These are phyloP conservation scores for Anser brachyrhynchus DNA, from an alignment of 2,113 vertebrate species.

Conservation along the genomic window DNA sequence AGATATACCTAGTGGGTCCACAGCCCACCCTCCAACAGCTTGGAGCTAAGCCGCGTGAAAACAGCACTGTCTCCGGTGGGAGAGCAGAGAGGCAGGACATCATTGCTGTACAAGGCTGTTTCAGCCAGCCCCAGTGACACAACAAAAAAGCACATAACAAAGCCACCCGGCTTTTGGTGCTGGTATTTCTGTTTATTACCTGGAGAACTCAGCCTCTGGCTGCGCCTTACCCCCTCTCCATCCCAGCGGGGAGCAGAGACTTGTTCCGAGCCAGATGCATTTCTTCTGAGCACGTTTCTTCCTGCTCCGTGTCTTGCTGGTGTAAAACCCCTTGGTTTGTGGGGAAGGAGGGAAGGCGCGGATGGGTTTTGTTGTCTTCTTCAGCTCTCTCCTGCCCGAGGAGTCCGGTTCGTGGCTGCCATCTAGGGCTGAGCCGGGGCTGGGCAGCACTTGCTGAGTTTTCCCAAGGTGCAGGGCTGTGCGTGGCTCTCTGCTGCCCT, in stretches of 20 bases:
- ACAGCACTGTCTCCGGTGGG: not conserved
- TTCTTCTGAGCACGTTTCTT: not conserved
- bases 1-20: fast-evolving
- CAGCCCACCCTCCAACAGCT: not conserved
- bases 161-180: not conserved
- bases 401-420: not conserved
- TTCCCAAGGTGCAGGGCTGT: not conserved
- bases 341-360: not conserved
- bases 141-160: not conserved
- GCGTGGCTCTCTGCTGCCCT: conserved; percentile 45
- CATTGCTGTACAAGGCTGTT: not conserved
- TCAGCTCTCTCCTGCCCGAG: not conserved
- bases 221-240: not conserved
- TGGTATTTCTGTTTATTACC: not conserved
- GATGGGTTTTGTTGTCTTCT: not conserved
- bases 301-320: not conserved
- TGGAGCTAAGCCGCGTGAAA: not conserved
- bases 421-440: not conserved
- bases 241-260: not conserved
- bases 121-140: not conserved
- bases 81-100: not conserved
- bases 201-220: not conserved
- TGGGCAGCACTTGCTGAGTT: not conserved
- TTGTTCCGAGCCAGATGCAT: not conserved
- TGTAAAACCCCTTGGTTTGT: fast-evolving